Evolutionary conservation across 2,888 invertebrate species (phyloP).

Genomic region (Hirudinaria manillensis): DNA sequence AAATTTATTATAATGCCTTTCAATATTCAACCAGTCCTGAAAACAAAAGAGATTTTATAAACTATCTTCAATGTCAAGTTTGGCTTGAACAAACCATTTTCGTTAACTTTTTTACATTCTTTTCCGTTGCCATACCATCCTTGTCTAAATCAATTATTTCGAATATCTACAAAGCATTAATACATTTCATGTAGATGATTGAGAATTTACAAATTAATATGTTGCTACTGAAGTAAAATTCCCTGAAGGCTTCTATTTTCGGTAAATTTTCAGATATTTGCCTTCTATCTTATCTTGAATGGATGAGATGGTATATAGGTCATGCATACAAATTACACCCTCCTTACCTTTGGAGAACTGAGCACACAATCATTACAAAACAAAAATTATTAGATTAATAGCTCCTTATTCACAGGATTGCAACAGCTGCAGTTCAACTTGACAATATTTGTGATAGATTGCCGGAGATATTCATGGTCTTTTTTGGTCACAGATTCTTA

Average conservation of each 20-base stretch:
- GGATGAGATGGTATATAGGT: too few relatives aligned
- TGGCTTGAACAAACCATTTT: background rate
- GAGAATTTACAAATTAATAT: background rate
- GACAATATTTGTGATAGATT: too few relatives aligned
- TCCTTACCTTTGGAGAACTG: too few relatives aligned
- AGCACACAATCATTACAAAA: too few relatives aligned
- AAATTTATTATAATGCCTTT: constrained; percentile 7
- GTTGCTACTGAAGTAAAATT: background rate
- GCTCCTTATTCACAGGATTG: too few relatives aligned
- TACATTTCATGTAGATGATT: background rate
- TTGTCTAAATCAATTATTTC: background rate
- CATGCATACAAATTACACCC: too few relatives aligned
- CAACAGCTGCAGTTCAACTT: too few relatives aligned
- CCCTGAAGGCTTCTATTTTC: background rate
- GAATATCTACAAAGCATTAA: background rate
- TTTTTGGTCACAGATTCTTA: too few relatives aligned
- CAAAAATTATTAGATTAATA: too few relatives aligned
- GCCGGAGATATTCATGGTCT: too few relatives aligned
- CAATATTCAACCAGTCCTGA: background rate
- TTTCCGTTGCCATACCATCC: background rate
- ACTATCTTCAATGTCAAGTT: background rate
- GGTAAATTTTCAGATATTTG: background rate
- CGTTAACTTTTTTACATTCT: background rate
- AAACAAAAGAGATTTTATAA: background rate
- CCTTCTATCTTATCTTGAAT: background rate